Conservation (phyloP, 2,888 invertebrate species). For the Melieria omissa region DNA sequence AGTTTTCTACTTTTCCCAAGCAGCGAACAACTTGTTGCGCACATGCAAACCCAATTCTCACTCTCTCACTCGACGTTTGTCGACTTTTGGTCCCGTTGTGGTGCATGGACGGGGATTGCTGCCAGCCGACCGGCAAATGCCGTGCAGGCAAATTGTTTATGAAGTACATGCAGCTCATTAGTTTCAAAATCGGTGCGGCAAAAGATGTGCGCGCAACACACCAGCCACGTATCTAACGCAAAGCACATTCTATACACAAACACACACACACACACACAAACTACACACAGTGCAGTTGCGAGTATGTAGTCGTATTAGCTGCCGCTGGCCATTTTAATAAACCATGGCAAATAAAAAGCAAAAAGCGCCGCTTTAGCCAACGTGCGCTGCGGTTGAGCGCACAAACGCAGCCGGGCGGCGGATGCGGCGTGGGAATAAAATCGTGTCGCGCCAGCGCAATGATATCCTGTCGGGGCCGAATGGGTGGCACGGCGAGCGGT, state of each 20-base stretch:
- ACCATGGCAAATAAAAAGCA: slow-evolving; percentile 17
- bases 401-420: neutral
- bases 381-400: neutral
- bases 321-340: slow-evolving; percentile 28
- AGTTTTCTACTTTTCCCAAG: too few species aligned
- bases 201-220: neutral
- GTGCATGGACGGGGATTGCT: too few species aligned
- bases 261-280: neutral
- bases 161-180: slow-evolving; percentile 32
- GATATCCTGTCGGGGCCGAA: slow-evolving; percentile 2
- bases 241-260: neutral
- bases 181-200: slow-evolving; percentile 25
- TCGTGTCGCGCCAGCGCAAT: slow-evolving; percentile 1
- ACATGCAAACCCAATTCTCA: too few species aligned
- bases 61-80: too few species aligned
- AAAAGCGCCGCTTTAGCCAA: slow-evolving; percentile 1
- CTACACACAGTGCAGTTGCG: neutral
- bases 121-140: too few species aligned
- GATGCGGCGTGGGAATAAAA: too few species aligned
- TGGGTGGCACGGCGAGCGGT: slow-evolving; percentile 19
- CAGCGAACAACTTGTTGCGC: too few species aligned
- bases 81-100: too few species aligned
- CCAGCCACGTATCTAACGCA: neutral
- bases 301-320: neutral
- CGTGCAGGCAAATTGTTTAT: slow-evolving; percentile 29